Conservation (phyloP, 2,113 vertebrate genomes). For the Eulacestoma nigropectus region DNA sequence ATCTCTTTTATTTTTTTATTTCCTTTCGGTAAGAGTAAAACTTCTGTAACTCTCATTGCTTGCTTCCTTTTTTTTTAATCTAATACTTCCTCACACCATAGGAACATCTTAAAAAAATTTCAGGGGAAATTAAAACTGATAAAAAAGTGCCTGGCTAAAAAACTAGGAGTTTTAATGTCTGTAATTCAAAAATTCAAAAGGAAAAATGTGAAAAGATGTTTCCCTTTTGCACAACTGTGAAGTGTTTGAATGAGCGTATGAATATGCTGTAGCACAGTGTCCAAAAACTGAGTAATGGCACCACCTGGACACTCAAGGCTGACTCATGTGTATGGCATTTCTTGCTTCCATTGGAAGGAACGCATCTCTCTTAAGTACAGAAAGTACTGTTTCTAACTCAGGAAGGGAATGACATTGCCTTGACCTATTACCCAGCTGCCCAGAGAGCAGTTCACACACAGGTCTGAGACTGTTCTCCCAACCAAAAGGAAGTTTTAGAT, state of each 20-base stretch:
- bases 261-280: conserved; percentile 55
- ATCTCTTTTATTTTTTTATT: background rate
- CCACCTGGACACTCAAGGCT: conserved; percentile 73
- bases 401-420: conserved; percentile 69
- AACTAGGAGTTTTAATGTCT: background rate
- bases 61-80: background rate
- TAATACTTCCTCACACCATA: background rate
- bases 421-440: conserved; percentile 79
- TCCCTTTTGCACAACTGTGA: background rate
- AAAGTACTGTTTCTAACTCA: conserved; percentile 69
- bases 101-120: background rate
- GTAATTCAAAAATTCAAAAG: background rate
- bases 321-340: conserved; percentile 69
- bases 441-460: conserved; percentile 69
- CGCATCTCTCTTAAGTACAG: conserved; percentile 64
- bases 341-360: conserved; percentile 67
- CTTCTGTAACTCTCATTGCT: background rate
- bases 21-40: background rate
- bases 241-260: conserved; percentile 30
- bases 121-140: background rate
- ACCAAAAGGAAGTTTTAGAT: conserved; percentile 71
- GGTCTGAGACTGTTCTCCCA: conserved; percentile 71
- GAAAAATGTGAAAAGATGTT: conserved; percentile 20
- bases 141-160: background rate
- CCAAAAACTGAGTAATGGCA: conserved; percentile 64